phyloP scores from a whole-genome alignment of 2,113 vertebrate species.

The Apeltes quadracus region DNA sequence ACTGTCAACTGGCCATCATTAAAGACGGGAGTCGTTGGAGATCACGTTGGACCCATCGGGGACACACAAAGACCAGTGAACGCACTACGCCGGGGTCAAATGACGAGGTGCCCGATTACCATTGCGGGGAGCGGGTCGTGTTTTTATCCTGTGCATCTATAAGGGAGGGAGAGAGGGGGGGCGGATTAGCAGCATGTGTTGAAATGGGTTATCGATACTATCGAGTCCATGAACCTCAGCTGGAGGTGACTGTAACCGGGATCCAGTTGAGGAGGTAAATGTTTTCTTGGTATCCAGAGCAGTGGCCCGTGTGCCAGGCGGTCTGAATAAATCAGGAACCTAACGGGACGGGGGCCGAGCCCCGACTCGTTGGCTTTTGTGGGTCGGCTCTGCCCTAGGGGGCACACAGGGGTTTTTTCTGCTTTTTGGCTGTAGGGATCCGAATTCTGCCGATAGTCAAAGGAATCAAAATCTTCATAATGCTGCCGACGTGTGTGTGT shows the following conservation, averaged over 20 bases:
- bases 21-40: slow-evolving; percentile 58
- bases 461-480: not conserved
- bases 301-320: slow-evolving; percentile 63
- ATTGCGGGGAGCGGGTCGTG: slow-evolving; percentile 5
- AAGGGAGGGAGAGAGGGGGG: not conserved
- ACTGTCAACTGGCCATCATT: slow-evolving; percentile 79
- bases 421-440: not conserved
- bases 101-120: not conserved
- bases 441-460: not conserved
- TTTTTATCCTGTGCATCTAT: slow-evolving; percentile 15
- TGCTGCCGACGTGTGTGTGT: not conserved
- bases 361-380: no score
- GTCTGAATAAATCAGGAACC: slow-evolving; percentile 78
- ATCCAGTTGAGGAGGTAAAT: slow-evolving; percentile 80
- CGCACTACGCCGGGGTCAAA: not conserved
- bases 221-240: slow-evolving; percentile 66
- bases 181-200: slow-evolving; percentile 65
- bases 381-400: no score
- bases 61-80: not conserved
- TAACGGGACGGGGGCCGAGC: slow-evolving; percentile 55
- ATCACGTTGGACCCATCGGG: slow-evolving; percentile 9
- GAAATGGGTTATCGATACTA: slow-evolving; percentile 77
- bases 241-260: slow-evolving; percentile 59
- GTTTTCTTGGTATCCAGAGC: slow-evolving; percentile 76
- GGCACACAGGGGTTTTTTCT: not conserved